Evolutionary conservation across 2,888 invertebrate species (phyloP), one percentile per base, ranked within the genome.

Genomic region (Pollenia angustigena): DNA sequence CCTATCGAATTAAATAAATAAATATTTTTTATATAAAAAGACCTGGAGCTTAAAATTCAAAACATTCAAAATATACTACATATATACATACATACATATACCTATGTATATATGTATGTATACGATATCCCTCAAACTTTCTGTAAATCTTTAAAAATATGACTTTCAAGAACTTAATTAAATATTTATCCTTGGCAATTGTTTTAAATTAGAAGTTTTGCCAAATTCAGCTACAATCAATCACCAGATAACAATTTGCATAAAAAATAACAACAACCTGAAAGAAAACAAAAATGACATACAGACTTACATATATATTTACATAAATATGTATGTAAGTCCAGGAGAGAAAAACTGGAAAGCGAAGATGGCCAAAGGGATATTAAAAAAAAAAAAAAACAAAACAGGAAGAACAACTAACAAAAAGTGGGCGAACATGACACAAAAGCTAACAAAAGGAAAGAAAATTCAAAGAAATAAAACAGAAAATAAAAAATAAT

Each of bases 371-470:
- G 68, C 64, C 64, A 82, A 50, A 75, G 64, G 64, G 52, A 85
- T 66, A 69, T 48, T 46, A 32, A 42, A 78, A 60, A 58, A 58
- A 60, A 58, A 58, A 50, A 78, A 72, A 50, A 68, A 69, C 32
- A 54, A 75, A 68, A 81, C 81, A 74, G 66, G 81, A 85, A 78
- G 58, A 81, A 75, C 68, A 82, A 76, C 79, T 60, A 80, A 52
- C 76, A 54, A 60, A 86, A 86, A 83, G 83, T 86, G 83, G 86
- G 83, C 86, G 86, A 83, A 80, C 71, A 83, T 76, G 76, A 74
- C 60, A 78, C 54, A 81, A 72, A 79, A 62, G 44, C 74, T 58
- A 68, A 62, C 16, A 14, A 68, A 78, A 58, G 52, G 14, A 50
- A 60, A 11, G 6, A 58, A 23, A 58, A 72, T n/a, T 14, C 3